Base-by-base conservation (phyloP, 2,797 vertebrate species). In the Trematomus bernacchii region DNA sequence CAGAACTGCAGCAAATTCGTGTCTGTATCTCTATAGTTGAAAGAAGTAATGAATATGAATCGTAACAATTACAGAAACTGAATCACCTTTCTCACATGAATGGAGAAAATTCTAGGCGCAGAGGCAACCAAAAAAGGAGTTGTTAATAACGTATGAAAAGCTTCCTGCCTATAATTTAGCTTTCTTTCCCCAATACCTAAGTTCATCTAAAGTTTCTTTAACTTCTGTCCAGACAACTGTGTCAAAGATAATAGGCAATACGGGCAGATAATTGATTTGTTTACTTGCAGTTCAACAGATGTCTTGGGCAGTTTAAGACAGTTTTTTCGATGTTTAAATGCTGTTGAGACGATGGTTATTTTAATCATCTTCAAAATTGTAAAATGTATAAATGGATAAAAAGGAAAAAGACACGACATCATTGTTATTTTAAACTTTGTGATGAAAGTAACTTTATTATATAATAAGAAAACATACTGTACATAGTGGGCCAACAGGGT, bases 11-110 rank as follows among this genome's bases (percentile, higher is more conserved):
- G 55, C 47, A 48, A 73, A 71, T 33, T 5, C 27, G 3, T 21
- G n/a, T 73, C 63, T 50, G 3, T 50, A 23, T 59, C 52, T 52
- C 59, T 66, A 18, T 51, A 58, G 66, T 2, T n/a, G 51, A 6
- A 54, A 37, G 27, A 63, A 48, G 16, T 46, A 46, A 73, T 71
- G 53, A 82, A 68, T 71, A 61, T 62, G 58, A 65, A 61, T 16
- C 37, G 59, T 42, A 44, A 61, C 21, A 60, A 72, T 72, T 66
- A 59, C 0, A 30, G 43, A 51, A 71, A 40, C 30, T 3, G 21
- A 14, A 51, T 42, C 37, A 80, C 75, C 33, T 62, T 46, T 53
- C 6, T 76, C 64, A 37, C 47, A 63, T 47, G 43, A 67, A 72
- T 10, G 27, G 42, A 59, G 23, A 13, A 37, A 51, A 63, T 50